Percentiles rank a stretch among this genome's conserved stretches.
Evolutionary conservation across 2,113 vertebrate genomes (phyloP).

Genomic region (Melanotaenia duboulayi): DNA sequence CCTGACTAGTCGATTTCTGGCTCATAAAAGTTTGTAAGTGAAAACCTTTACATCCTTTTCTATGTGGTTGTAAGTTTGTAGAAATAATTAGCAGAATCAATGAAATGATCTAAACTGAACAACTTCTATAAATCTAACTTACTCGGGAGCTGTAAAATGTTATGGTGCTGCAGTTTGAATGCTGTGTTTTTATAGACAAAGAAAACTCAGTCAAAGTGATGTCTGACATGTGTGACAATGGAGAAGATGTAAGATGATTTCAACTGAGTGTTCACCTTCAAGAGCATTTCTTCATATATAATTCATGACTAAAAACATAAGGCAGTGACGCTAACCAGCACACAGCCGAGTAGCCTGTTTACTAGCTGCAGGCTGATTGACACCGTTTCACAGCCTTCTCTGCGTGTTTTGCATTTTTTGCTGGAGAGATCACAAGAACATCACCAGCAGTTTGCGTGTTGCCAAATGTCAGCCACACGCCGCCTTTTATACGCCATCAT

Average conservation of each 20-base stretch:
- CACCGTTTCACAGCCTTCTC: constrained; percentile 23
- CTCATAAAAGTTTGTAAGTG: no score
- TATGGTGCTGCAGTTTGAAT: not conserved
- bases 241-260: constrained; percentile 34
- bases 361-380: constrained; percentile 49
- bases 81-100: no score
- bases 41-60: no score
- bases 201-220: constrained; percentile 14
- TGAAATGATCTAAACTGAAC: no score
- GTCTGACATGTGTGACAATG: constrained; percentile 36
- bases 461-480: constrained; percentile 52
- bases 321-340: constrained; percentile 23
- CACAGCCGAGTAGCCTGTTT: constrained; percentile 40
- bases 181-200: constrained; percentile 13
- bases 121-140: no score
- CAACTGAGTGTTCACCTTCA: constrained; percentile 25
- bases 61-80: no score
- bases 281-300: constrained; percentile 45
- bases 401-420: constrained; percentile 36
- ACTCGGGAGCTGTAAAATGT: not conserved
- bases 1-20: no score
- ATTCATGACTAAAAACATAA: constrained; percentile 49
- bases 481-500: constrained; percentile 34
- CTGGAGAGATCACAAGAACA: constrained; percentile 59
- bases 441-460: constrained; percentile 51